Percentiles rank a stretch among this genome's conserved stretches.
Conservation (phyloP, 2,888 invertebrate genomes). For the Melieria crassipennis region DNA sequence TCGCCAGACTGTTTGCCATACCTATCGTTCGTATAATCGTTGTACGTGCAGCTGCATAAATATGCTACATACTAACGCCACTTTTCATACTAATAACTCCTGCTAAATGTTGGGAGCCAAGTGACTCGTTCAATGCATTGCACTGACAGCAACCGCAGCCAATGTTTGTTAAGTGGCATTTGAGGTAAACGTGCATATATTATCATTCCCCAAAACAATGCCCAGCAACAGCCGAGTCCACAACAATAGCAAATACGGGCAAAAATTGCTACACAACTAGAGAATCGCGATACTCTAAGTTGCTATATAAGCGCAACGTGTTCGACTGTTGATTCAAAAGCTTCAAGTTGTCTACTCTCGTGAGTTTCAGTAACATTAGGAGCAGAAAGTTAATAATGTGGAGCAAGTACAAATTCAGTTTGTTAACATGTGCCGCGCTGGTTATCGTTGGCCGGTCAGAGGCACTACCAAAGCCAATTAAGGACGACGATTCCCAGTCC, state of each 20-base stretch:
- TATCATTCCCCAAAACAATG: background rate
- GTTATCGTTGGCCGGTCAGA: background rate
- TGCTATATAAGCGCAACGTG: background rate
- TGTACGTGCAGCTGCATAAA: slow-evolving; percentile 58
- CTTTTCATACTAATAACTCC: background rate
- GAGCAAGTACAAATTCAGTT: background rate
- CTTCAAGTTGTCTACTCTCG: background rate
- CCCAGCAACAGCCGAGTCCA: background rate
- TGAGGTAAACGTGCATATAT: slow-evolving; percentile 1
- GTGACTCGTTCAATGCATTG: background rate
- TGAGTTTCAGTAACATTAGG: background rate
- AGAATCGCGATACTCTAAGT: background rate
- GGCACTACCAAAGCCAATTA: slow-evolving; percentile 5
- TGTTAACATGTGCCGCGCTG: background rate
- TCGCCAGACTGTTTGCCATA: background rate
- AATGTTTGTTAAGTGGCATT: background rate
- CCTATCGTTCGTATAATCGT: background rate
- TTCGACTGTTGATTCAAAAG: background rate
- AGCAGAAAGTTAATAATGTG: background rate
- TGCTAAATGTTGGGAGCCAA: background rate
- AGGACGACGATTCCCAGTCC: too few relatives aligned
- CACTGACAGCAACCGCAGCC: background rate
- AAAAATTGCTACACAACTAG: background rate
- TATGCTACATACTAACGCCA: slow-evolving; percentile 16
- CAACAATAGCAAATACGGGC: background rate